These are phyloP conservation scores for Globodera rostochiensis DNA, from an alignment of 1,140 invertebrate species.

Conservation along the genomic window DNA sequence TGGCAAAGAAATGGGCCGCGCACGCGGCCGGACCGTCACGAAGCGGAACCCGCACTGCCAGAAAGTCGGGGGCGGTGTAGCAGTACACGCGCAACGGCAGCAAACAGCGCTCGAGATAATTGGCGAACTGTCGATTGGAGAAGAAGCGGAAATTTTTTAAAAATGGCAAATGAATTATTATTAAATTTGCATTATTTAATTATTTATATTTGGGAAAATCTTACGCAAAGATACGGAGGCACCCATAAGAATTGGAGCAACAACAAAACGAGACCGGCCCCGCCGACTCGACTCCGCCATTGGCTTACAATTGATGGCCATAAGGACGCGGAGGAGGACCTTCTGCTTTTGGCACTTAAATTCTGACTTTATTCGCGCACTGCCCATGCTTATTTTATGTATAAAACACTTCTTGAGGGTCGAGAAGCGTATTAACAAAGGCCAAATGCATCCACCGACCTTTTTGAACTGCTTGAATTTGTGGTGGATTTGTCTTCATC, in stretches of 20 bases:
- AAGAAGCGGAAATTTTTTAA: constrained; percentile 2
- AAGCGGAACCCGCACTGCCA: constrained; percentile 51
- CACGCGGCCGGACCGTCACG: constrained; percentile 48
- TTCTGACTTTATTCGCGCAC: too few species aligned
- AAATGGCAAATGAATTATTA: background rate
- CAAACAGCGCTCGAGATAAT: constrained; percentile 62
- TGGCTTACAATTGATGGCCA: background rate
- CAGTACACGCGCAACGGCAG: constrained; percentile 62
- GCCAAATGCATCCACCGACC: background rate
- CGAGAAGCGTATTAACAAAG: too few species aligned
- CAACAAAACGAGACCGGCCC: constrained; percentile 20
- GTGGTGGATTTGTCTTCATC: background rate
- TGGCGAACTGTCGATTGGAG: constrained; percentile 57
- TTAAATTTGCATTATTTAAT: background rate
- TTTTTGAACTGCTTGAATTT: background rate
- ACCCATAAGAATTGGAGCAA: constrained; percentile 59
- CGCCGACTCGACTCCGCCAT: background rate
- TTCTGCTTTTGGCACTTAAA: background rate
- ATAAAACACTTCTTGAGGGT: too few species aligned
- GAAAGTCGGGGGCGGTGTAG: constrained; percentile 61
- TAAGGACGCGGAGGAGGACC: background rate
- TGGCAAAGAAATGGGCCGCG: constrained; percentile 53
- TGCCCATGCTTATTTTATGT: too few species aligned
- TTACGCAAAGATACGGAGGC: constrained; percentile 59
- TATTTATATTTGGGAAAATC: constrained; percentile 23